Conservation (phyloP, 1,140 invertebrate species). For the Spodoptera frugiperda region DNA sequence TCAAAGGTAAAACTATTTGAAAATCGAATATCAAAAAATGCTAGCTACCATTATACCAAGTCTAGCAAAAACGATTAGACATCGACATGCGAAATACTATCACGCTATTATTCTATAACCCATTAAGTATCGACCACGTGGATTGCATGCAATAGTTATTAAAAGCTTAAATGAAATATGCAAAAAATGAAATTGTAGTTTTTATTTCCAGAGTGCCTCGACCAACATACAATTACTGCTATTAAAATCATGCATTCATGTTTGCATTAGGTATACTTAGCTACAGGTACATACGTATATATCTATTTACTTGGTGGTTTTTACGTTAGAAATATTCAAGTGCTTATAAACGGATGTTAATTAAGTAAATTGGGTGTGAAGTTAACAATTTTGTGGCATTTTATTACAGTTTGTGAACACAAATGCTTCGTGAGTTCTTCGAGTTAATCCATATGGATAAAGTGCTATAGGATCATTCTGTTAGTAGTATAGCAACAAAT, state of each 20-base stretch:
- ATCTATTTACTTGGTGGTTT: no score
- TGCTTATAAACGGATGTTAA: no score
- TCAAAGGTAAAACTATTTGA: slow-evolving; percentile 17
- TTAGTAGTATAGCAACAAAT: not conserved
- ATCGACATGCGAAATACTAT: slow-evolving; percentile 41
- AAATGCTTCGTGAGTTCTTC: not conserved
- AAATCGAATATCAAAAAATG: slow-evolving; percentile 37
- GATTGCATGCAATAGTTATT: slow-evolving; percentile 23
- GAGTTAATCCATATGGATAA: not conserved
- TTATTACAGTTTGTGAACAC: not conserved
- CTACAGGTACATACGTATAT: no score
- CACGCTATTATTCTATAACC: slow-evolving; percentile 29
- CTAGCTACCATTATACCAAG: slow-evolving; percentile 10
- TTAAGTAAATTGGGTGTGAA: not conserved
- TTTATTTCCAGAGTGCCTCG: not conserved
- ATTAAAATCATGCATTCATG: not conserved
- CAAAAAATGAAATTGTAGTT: not conserved
- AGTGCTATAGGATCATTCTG: not conserved
- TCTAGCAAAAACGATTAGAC: slow-evolving; percentile 38
- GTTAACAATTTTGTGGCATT: not conserved
- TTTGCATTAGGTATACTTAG: no score
- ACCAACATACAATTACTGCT: not conserved
- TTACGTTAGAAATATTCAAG: no score
- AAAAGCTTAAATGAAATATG: slow-evolving; percentile 13
- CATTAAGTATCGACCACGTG: slow-evolving; percentile 15